Evolutionary conservation across 2,888 invertebrate species (phyloP).

Genomic region (Diogma glabrata): DNA sequence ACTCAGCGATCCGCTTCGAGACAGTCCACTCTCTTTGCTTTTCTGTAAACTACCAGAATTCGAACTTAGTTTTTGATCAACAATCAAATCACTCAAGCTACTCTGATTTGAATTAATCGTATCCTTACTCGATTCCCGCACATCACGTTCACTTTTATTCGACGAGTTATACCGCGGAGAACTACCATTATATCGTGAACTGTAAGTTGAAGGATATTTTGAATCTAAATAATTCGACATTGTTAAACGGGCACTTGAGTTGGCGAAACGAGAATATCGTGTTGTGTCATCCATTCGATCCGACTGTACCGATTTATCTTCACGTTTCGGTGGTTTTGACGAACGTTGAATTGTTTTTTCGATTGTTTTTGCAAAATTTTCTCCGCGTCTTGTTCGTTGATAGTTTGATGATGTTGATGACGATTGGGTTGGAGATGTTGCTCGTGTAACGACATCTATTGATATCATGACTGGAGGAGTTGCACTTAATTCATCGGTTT

Average conservation of each 20-base stretch:
- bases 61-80: neutral
- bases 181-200: conserved; percentile 19
- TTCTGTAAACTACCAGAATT: neutral
- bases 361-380: conserved; percentile 53
- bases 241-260: conserved; percentile 47
- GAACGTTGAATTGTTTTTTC: conserved; percentile 55
- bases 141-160: conserved; percentile 20
- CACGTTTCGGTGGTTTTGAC: conserved; percentile 43
- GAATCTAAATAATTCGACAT: conserved; percentile 51
- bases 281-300: conserved; percentile 59
- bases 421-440: conserved; percentile 63
- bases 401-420: conserved; percentile 44
- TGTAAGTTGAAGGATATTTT: conserved; percentile 30
- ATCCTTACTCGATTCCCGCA: conserved; percentile 19
- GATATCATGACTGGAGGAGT: conserved; percentile 34
- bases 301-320: conserved; percentile 63
- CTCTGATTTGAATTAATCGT: conserved; percentile 8
- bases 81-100: no score
- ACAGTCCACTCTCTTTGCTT: conserved; percentile 3
- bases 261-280: conserved; percentile 49
- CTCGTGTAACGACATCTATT: conserved; percentile 56
- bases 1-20: neutral
- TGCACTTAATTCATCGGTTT: conserved; percentile 17
- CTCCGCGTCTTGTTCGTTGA: conserved; percentile 53
- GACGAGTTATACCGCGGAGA: conserved; percentile 9